These are phyloP conservation scores for Thecocarcelia acutangulata DNA, from an alignment of 2,888 invertebrate species.

Conservation along the genomic window DNA sequence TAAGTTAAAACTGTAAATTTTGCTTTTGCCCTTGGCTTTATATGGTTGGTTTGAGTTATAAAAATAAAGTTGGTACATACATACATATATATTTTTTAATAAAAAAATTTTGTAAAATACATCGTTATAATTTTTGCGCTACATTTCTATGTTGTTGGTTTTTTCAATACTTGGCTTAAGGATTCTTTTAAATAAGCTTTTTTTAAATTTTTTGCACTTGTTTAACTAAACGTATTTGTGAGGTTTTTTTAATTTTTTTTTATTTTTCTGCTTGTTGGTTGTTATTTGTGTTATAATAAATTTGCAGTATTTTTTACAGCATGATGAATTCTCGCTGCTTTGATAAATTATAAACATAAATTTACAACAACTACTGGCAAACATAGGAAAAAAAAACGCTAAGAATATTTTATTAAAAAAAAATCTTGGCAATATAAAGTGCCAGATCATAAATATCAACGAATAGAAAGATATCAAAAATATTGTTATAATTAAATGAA, in stretches of 20 bases:
- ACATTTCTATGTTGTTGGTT: constrained; percentile 1
- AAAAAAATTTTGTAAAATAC: constrained; percentile 10
- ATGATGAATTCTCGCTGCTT: constrained; percentile 55
- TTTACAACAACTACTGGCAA: constrained; percentile 38
- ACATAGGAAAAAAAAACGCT: not conserved
- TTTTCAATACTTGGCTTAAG: constrained; percentile 27
- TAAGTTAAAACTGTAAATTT: constrained; percentile 48
- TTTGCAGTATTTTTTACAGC: constrained; percentile 54
- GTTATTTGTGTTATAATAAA: constrained; percentile 53
- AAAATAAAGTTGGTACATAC: not conserved
- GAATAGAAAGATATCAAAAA: not conserved
- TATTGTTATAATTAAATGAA: not conserved
- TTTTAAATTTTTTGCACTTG: constrained; percentile 9
- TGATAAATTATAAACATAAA: constrained; percentile 49
- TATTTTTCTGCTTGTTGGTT: constrained; percentile 5
- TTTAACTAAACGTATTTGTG: not conserved
- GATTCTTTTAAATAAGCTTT: constrained; percentile 56
- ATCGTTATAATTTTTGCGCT: constrained; percentile 7
- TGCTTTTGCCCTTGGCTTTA: constrained; percentile 53
- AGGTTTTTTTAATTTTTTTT: constrained; percentile 21
- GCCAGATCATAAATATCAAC: constrained; percentile 29
- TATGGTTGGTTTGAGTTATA: constrained; percentile 24
- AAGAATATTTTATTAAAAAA: not conserved
- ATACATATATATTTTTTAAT: not conserved
- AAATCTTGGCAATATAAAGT: constrained; percentile 19